Conservation (phyloP, 2,888 invertebrate genomes). For the Meghimatium bilineatum region DNA sequence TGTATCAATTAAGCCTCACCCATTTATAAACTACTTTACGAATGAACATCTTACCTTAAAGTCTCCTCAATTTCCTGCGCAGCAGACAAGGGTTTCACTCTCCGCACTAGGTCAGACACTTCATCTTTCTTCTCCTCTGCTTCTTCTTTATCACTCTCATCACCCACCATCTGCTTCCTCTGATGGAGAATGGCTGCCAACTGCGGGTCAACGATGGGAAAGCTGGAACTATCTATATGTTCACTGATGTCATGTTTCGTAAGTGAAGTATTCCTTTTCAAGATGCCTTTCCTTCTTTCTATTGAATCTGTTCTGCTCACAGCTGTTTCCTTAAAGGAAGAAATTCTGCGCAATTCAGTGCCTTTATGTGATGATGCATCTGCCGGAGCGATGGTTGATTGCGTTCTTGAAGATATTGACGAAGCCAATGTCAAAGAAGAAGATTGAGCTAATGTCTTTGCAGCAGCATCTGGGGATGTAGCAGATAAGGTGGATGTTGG, state of each 20-base stretch:
- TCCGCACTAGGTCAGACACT: neutral
- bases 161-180: slow-evolving; percentile 57
- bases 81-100: slow-evolving; percentile 53
- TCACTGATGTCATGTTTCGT: slow-evolving; percentile 54
- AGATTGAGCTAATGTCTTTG: neutral
- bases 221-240: slow-evolving; percentile 25
- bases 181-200: slow-evolving; percentile 62
- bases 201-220: slow-evolving; percentile 64
- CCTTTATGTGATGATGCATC: neutral
- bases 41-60: slow-evolving; percentile 59
- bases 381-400: neutral
- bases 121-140: slow-evolving; percentile 43
- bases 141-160: slow-evolving; percentile 53
- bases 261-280: slow-evolving; percentile 67
- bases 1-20: too few species aligned
- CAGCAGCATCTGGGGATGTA: neutral
- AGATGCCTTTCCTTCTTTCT: slow-evolving; percentile 63
- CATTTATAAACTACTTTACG: too few species aligned
- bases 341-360: slow-evolving; percentile 19
- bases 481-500: neutral
- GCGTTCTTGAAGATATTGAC: neutral
- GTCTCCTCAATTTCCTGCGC: slow-evolving; percentile 62
- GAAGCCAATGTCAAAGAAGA: neutral
- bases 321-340: slow-evolving; percentile 42
- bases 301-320: slow-evolving; percentile 55